A percentile compares a stretch with the other conserved stretches of the same genome.
Conservation (phyloP, 2,113 vertebrate species). For the Syrmaticus mikado region DNA sequence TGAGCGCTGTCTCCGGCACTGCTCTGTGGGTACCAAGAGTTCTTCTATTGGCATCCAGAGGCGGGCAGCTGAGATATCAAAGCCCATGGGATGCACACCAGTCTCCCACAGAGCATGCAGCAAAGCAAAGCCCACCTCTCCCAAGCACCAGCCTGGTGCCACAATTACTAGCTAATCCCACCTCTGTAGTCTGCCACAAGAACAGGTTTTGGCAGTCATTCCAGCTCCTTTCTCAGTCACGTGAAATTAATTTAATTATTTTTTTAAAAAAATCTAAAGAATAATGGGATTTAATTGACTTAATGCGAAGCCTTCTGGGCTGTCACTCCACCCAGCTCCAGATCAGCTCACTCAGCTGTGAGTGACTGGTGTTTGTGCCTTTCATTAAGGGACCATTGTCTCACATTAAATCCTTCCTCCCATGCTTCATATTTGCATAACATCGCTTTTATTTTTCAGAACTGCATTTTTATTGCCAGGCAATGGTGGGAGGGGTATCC, state of each 20-base stretch:
- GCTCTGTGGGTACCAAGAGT: background rate
- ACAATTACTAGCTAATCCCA: conserved; percentile 45
- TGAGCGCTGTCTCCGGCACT: background rate
- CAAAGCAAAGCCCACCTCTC: background rate
- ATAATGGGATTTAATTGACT: conserved; percentile 58
- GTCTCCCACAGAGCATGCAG: background rate
- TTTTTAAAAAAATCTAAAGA: background rate
- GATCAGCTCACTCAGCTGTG: conserved; percentile 29
- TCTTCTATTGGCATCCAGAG: background rate
- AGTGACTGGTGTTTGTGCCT: conserved; percentile 28
- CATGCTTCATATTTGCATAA: background rate
- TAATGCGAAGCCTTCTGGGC: conserved; percentile 54
- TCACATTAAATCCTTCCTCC: conserved; percentile 15
- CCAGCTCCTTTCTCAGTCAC: conserved; percentile 30
- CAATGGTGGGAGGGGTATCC: background rate
- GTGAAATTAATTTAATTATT: conserved; percentile 60
- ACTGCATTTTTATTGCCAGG: background rate
- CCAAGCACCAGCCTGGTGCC: background rate
- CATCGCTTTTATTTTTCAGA: background rate
- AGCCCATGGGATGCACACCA: no score
- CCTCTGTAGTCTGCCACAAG: conserved; percentile 31
- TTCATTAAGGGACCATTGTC: conserved; percentile 14
- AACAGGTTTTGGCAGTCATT: conserved; percentile 45
- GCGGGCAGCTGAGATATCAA: background rate
- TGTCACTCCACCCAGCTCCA: conserved; percentile 37